These are phyloP conservation scores for Agrilus planipennis DNA, from an alignment of 1,140 invertebrate species.

Conservation along the genomic window DNA sequence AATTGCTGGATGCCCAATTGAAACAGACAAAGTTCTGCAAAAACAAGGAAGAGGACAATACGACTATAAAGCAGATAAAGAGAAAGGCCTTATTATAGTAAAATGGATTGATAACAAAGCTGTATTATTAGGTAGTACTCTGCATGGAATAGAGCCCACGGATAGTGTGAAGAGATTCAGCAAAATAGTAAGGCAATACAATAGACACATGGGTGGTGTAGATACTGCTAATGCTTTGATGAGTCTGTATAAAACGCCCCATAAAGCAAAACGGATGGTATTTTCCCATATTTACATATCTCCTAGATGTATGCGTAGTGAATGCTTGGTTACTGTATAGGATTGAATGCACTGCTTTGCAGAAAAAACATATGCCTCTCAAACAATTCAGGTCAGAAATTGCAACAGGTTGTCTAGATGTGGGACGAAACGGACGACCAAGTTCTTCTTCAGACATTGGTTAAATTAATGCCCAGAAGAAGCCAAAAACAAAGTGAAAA, in stretches of 20 bases:
- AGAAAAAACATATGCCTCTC: too few species aligned
- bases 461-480: too few species aligned
- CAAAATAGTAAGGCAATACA: neutral
- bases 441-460: too few species aligned
- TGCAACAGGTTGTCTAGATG: too few species aligned
- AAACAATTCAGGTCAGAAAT: constrained; percentile 6
- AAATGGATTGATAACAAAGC: constrained; percentile 1
- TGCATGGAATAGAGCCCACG: neutral
- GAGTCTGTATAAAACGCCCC: constrained; percentile 5
- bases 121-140: neutral
- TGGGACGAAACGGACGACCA: too few species aligned
- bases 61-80: neutral
- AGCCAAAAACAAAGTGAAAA: too few species aligned
- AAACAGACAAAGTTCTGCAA: neutral
- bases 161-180: neutral
- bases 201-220: neutral
- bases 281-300: constrained; percentile 7
- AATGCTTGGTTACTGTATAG: constrained; percentile 5
- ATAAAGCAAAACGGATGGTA: constrained; percentile 9
- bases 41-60: neutral
- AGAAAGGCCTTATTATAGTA: neutral
- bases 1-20: neutral
- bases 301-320: too few species aligned
- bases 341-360: too few species aligned
- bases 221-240: constrained; percentile 7